Base-by-base conservation (phyloP, 2,113 vertebrate species). In the Eretmochelys imbricata region DNA sequence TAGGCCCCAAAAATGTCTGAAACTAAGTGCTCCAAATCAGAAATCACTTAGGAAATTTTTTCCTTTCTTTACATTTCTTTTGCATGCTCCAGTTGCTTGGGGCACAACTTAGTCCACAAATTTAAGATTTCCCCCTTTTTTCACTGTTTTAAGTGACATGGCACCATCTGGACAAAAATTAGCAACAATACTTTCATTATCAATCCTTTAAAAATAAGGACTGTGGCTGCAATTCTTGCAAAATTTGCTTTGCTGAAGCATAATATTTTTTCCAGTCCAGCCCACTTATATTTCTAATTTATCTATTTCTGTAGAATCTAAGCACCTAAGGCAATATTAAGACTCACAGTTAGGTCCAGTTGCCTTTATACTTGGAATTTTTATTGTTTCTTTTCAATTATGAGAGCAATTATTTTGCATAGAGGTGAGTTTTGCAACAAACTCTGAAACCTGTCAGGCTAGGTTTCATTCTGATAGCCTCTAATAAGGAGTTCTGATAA, bases 361-460 rank as follows among this genome's bases (percentile, higher is more conserved):
- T 87, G 88, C 75, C 88, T 93, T 94, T 96, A 95, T 92, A 92
- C 82, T 81, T 12, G 59, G 96, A 94, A 87, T 95, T 96, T 97
- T 94, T 89, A 65, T 85, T 91, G 95, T 95, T 96, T 85, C 92
- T 96, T 75, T 59, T 89, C 95, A 94, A 46, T 89, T 95, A 95
- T 89, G 85, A 91, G 59, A 94, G 91, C 93, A 96, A 95, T 96
- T 96, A 95, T 97, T 97, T 97, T 95, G 96, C 94, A 97, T 95
- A 93, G 93, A 96, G 85, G 80, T 85, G 85, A 38, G 88, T 91
- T 95, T 85, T 42, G 81, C 95, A 96, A 89, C 75, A 48, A 93
- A 95, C 94, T 88, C 95, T 84, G 92, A 95, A 97, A 97, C 96
- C 94, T 94, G 95, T 82, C 89, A 91, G 94, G 95, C 95, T 97